Evolutionary conservation across 1,140 invertebrate species (phyloP).

Genomic region (Drosophila leontia): DNA sequence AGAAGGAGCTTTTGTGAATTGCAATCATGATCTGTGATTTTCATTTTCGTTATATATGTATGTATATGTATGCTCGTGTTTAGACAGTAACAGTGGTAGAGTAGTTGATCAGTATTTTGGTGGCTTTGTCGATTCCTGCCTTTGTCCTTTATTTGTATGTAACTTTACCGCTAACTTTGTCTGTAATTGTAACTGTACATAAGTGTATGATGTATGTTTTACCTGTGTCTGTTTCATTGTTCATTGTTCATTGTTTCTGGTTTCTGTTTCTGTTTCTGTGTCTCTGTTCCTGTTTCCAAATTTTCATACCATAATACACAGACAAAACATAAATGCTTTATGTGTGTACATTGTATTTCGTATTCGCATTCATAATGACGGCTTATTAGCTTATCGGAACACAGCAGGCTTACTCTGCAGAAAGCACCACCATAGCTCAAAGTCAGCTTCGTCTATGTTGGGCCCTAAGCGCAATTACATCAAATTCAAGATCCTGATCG

Average conservation of each 20-base stretch:
- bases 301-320: constrained; percentile 73
- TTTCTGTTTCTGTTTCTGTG: constrained; percentile 28
- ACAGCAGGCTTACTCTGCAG: constrained; percentile 79
- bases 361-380: constrained; percentile 48
- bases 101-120: neutral
- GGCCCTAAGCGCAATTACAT: constrained; percentile 65
- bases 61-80: constrained; percentile 9
- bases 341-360: constrained; percentile 68
- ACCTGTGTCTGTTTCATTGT: constrained; percentile 6
- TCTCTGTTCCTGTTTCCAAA: constrained; percentile 43
- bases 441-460: constrained; percentile 82
- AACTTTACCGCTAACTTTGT: constrained; percentile 2
- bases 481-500: constrained; percentile 17
- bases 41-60: neutral
- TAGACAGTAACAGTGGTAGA: neutral
- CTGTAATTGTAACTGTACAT: constrained; percentile 8
- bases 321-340: constrained; percentile 73
- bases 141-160: constrained; percentile 1
- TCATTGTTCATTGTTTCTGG: neutral
- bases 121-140: neutral
- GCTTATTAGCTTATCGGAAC: constrained; percentile 61
- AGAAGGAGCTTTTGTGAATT: constrained; percentile 9
- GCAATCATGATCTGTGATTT: constrained; percentile 7
- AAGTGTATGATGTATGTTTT: neutral
- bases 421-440: constrained; percentile 85